Conservation (phyloP, 2,888 invertebrate species). For the Scelioninae gen. 1 region DNA sequence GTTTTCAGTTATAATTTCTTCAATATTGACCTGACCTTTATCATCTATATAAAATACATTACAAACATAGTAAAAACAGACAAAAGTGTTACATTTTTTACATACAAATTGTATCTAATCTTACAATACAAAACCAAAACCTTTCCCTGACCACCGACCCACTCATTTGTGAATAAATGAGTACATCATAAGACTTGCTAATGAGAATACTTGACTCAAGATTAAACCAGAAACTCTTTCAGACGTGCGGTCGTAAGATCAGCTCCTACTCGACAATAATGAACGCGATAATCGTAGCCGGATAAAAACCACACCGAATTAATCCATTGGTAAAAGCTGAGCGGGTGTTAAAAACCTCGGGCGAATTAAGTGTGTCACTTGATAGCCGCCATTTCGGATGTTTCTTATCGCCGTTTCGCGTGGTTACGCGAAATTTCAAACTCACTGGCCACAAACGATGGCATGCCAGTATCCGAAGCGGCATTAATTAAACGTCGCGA, state of each 20-base stretch:
- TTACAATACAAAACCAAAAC: background rate
- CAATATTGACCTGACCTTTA: too few species aligned
- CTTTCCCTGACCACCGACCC: too few species aligned
- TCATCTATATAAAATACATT: too few species aligned
- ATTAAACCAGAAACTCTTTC: background rate
- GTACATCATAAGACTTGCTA: background rate
- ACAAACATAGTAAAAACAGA: too few species aligned
- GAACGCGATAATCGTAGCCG: too few species aligned
- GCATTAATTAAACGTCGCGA: conserved; percentile 72
- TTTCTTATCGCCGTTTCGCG: conserved; percentile 64
- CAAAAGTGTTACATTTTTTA: too few species aligned
- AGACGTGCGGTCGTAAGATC: too few species aligned
- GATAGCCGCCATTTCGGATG: conserved; percentile 59
- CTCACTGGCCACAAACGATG: conserved; percentile 65
- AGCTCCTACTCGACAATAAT: too few species aligned
- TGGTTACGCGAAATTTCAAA: conserved; percentile 67
- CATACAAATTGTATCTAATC: too few species aligned
- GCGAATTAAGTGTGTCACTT: conserved; percentile 55
- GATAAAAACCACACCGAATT: too few species aligned
- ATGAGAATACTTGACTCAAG: background rate
- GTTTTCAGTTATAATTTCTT: too few species aligned
- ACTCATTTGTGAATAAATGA: background rate
- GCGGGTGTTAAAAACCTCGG: conserved; percentile 43
- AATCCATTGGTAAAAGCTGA: too few species aligned
- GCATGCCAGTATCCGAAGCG: conserved; percentile 64